Conservation (phyloP, 2,888 invertebrate genomes). For the Psococerastis gibbosa region DNA sequence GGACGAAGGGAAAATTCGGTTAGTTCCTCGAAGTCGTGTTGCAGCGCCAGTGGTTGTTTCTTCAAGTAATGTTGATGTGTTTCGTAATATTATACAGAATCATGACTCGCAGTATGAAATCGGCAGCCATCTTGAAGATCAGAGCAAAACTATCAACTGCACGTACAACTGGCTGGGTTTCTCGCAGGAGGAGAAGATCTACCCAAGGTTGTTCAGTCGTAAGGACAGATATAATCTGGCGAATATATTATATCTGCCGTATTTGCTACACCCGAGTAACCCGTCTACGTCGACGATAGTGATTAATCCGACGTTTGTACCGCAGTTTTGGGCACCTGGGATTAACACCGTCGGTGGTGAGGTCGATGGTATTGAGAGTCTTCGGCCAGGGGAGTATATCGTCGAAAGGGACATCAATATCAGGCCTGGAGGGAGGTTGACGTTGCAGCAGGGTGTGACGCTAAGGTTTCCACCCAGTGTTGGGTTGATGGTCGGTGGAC, state of each 20-base stretch:
- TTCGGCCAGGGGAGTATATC: constrained; percentile 68
- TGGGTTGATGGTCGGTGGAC: constrained; percentile 92
- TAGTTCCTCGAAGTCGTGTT: constrained; percentile 79
- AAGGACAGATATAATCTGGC: constrained; percentile 91
- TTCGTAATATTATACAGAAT: constrained; percentile 81
- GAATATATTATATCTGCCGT: constrained; percentile 78
- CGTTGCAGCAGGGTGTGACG: constrained; percentile 72
- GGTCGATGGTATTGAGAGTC: constrained; percentile 73
- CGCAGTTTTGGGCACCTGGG: constrained; percentile 51
- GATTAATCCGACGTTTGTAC: constrained; percentile 54
- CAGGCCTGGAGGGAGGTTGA: constrained; percentile 77
- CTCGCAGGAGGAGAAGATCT: constrained; percentile 50
- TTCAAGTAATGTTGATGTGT: constrained; percentile 75
- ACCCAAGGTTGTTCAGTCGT: constrained; percentile 55
- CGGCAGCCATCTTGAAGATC: constrained; percentile 86
- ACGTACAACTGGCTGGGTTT: constrained; percentile 86
- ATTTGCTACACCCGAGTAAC: constrained; percentile 72
- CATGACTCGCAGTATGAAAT: constrained; percentile 82
- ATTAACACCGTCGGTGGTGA: constrained; percentile 70
- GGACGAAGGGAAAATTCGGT: constrained; percentile 40
- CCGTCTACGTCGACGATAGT: constrained; percentile 71
- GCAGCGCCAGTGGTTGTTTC: constrained; percentile 84
- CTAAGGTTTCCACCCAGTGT: constrained; percentile 77
- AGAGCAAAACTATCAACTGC: constrained; percentile 83
- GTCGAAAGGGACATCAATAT: constrained; percentile 91